These are phyloP conservation scores for Crematogaster levior DNA, from an alignment of 2,888 invertebrate genomes.

Conservation along the genomic window DNA sequence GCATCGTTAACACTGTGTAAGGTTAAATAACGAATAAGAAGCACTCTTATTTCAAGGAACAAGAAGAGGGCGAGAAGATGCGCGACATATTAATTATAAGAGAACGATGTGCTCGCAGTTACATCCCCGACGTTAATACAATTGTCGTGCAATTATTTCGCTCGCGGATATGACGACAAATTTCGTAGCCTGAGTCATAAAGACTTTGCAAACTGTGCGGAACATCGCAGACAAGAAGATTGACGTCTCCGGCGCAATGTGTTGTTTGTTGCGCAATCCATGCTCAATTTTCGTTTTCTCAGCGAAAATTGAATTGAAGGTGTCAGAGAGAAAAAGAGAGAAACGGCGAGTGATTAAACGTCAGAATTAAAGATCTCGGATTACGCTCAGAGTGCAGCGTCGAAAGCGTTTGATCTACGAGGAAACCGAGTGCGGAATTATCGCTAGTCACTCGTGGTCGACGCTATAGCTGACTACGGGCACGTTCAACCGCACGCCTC, in stretches of 20 bases:
- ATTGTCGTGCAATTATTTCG: background rate
- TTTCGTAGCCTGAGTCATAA: background rate
- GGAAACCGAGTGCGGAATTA: conserved; percentile 7
- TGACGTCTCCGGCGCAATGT: background rate
- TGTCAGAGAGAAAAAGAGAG: too few species aligned
- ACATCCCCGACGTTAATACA: background rate
- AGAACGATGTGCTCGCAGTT: conserved; percentile 7
- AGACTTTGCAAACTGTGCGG: background rate
- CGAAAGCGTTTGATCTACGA: conserved; percentile 16
- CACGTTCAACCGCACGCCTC: conserved; percentile 26
- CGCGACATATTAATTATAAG: conserved; percentile 61
- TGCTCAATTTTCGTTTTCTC: conserved; percentile 2
- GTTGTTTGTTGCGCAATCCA: background rate
- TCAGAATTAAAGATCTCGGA: background rate
- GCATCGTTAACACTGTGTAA: conserved; percentile 62
- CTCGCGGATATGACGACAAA: background rate
- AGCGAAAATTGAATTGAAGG: background rate
- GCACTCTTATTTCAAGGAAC: conserved; percentile 50
- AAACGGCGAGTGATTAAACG: conserved; percentile 5
- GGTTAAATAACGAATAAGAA: conserved; percentile 63
- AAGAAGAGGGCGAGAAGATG: conserved; percentile 42
- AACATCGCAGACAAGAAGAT: background rate
- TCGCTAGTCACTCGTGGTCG: conserved; percentile 35
- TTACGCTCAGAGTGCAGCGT: background rate
- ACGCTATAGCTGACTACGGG: conserved; percentile 24